phyloP scores from a whole-genome alignment of 2,113 vertebrate species.

The Proterorhinus semilunaris region DNA sequence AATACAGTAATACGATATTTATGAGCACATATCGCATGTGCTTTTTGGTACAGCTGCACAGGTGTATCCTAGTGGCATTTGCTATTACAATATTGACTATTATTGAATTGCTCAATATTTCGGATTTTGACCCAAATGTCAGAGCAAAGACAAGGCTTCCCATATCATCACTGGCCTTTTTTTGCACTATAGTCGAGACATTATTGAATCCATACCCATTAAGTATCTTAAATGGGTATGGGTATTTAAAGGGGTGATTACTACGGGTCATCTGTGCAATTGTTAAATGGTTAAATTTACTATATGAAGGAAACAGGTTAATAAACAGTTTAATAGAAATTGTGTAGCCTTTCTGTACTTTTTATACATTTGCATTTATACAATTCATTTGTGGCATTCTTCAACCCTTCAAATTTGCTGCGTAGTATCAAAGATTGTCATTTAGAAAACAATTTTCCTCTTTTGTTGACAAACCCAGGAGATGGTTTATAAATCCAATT shows the following conservation, averaged over 20 bases:
- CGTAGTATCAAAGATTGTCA: neutral
- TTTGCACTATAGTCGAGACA: neutral
- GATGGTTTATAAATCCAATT: neutral
- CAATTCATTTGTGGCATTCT: no score
- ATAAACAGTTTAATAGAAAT: no score
- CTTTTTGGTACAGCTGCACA: neutral
- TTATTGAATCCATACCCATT: neutral
- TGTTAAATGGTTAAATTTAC: no score
- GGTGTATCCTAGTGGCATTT: neutral
- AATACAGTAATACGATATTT: neutral
- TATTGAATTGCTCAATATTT: conserved; percentile 7
- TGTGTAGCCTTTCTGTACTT: no score
- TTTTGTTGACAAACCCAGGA: neutral
- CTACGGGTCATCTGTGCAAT: no score
- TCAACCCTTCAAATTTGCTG: no score
- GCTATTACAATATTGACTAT: neutral
- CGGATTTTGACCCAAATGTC: neutral
- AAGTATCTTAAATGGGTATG: no score
- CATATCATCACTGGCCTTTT: neutral
- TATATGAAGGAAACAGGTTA: no score
- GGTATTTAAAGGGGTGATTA: no score
- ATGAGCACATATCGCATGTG: neutral
- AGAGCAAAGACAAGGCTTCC: conserved; percentile 2
- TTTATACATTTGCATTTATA: no score
- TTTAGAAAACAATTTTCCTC: neutral